Evolutionary conservation across 2,888 invertebrate genomes (phyloP), one percentile per base, ranked within the genome.

Genomic region (Latrodectus elegans): DNA sequence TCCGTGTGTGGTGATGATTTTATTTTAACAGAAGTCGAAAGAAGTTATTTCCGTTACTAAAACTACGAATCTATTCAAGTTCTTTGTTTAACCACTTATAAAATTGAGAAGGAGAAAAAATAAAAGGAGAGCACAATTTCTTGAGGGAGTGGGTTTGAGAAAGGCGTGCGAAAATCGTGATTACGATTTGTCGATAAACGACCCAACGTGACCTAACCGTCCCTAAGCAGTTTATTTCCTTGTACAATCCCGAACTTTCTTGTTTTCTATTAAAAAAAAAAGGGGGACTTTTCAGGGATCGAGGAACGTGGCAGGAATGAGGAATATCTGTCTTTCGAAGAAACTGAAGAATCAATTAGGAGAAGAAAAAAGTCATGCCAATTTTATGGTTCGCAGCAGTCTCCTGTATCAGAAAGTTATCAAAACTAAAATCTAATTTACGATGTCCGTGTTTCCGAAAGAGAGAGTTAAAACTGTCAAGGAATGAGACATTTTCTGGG

Each of bases 151-250:
- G 81, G 81, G 86, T 76, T 76, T 64, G 15, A 12, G 65, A 17
- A 80, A 80, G 71, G 80, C 65, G 85, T 86, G 84, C 74, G 79
- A 86, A 85, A 76, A 76, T 49, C 86, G 86, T 86, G 86, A 86
- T 86, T 86, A 38, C 77, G 81, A 73, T 86, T 77, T 81, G 72
- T 81, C 67, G 86, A 86, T 86, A 88, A 88, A 78, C 68, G 68
- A 78, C 73, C 55, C 26, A 72, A 53, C 87, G 87, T 83, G 87
- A 88, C 82, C 87, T 83, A 70, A 68, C 74, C 80, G 71, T 71
- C 77, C 77, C 76, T 60, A 17, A 22, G 64, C 64, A 52, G 14
- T 38, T 77, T 17, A 65, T 82, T 87, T 83, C 81, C 76, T 60
- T 60, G 38, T 38, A 65, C 53, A 53, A 17, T 67, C n/a, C 70